phyloP scores from a whole-genome alignment of 2,888 invertebrate genomes.

The Drosophila flavopinicola region DNA sequence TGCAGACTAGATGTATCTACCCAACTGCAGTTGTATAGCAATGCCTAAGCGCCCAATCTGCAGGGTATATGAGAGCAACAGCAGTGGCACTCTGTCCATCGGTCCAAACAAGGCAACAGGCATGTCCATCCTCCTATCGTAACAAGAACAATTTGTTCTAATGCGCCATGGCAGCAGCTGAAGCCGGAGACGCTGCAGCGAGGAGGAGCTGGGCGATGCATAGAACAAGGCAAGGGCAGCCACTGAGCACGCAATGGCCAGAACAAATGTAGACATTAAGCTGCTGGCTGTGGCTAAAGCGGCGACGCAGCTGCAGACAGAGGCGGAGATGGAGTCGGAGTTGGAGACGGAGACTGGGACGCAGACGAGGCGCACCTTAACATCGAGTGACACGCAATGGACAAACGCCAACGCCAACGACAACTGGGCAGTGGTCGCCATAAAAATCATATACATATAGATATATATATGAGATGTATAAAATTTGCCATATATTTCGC shows the following conservation, averaged over 20 bases:
- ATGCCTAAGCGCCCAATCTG: not conserved
- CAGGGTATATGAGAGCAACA: constrained; percentile 35
- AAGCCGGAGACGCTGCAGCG: constrained; percentile 20
- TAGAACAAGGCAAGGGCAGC: constrained; percentile 65
- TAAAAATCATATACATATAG: constrained; percentile 38
- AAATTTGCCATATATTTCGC: constrained; percentile 64
- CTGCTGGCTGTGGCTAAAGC: constrained; percentile 48
- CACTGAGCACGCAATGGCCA: constrained; percentile 73
- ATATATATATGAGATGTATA: constrained; percentile 54
- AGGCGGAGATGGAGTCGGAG: too few relatives aligned
- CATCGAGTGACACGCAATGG: constrained; percentile 75
- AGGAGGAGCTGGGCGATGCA: constrained; percentile 39
- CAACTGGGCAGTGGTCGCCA: constrained; percentile 23
- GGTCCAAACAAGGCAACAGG: constrained; percentile 77
- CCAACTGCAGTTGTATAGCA: not conserved
- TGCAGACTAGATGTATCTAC: not conserved
- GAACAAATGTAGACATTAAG: constrained; percentile 81
- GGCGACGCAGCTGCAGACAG: constrained; percentile 13
- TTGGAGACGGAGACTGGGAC: too few relatives aligned
- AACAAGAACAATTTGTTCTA: constrained; percentile 80
- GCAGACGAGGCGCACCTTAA: constrained; percentile 47
- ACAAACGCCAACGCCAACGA: constrained; percentile 48
- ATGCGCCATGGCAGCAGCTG: constrained; percentile 66
- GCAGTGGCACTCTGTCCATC: constrained; percentile 71
- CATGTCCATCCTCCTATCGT: constrained; percentile 79